These are phyloP conservation scores for Oplegnathus fasciatus DNA, from an alignment of 2,113 vertebrate species.

Conservation along the genomic window DNA sequence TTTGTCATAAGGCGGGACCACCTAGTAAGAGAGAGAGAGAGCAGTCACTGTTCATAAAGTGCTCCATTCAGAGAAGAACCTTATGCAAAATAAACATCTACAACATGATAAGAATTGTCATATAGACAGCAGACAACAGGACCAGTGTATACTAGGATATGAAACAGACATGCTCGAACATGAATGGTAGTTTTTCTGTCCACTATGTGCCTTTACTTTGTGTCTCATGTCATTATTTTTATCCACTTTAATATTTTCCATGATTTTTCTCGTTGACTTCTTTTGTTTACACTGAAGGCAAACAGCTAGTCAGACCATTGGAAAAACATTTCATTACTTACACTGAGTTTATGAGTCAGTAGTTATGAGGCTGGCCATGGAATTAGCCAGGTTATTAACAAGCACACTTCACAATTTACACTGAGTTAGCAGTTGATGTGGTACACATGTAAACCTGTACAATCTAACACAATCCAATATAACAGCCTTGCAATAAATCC, in stretches of 20 bases:
- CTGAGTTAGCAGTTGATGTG: not conserved
- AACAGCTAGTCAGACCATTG: not conserved
- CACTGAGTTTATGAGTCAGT: not conserved
- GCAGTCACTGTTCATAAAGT: conserved; percentile 61
- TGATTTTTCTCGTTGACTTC: not conserved
- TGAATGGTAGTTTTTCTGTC: conserved; percentile 10
- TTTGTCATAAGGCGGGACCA: conserved; percentile 75
- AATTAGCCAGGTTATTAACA: not conserved
- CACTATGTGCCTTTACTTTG: not conserved
- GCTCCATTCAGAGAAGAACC: conserved; percentile 73
- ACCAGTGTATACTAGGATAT: conserved; percentile 3
- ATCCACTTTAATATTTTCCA: not conserved
- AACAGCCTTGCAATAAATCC: not conserved
- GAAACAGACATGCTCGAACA: conserved; percentile 12
- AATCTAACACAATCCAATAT: not conserved
- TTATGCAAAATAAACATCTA: conserved; percentile 79
- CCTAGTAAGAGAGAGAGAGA: conserved; percentile 67
- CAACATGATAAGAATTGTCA: conserved; percentile 62
- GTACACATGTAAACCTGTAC: not conserved
- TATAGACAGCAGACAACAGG: conserved; percentile 47
- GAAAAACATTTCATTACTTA: not conserved
- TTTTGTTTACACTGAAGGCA: not conserved
- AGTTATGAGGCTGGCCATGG: not conserved
- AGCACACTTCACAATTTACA: not conserved
- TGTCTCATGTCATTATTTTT: not conserved